Conservation (phyloP, 2,797 vertebrate genomes). For the Poliocrania exsul region DNA sequence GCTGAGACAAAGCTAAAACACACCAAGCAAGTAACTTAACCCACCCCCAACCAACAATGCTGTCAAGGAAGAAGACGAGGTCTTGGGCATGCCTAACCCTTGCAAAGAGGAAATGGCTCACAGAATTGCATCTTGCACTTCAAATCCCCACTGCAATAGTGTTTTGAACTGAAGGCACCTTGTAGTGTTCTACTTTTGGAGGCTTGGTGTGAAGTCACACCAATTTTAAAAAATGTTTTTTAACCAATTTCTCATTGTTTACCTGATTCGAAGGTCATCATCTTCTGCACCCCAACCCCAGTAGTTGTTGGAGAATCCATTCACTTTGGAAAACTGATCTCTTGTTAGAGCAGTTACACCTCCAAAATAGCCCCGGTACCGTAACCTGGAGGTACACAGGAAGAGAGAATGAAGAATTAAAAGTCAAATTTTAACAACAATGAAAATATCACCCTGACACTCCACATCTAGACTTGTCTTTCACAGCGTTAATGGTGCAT, state of each 20-base stretch:
- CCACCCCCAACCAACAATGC: background rate
- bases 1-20: background rate
- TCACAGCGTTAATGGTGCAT: background rate
- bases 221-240: fast-evolving
- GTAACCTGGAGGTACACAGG: conserved; percentile 77
- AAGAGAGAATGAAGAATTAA: background rate
- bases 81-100: background rate
- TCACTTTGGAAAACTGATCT: conserved; percentile 90
- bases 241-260: background rate
- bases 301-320: conserved; percentile 96
- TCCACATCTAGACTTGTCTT: background rate
- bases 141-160: background rate
- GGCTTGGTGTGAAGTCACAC: background rate
- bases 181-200: background rate
- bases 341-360: conserved; percentile 92
- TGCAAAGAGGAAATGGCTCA: background rate
- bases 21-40: background rate
- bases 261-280: conserved; percentile 95
- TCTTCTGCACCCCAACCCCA: conserved; percentile 99
- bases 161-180: background rate
- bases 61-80: background rate
- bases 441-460: background rate
- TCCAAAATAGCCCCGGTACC: conserved; percentile 94
- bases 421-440: background rate
- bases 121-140: background rate